Evolutionary conservation across 2,797 vertebrate species (phyloP), one percentile per base, ranked within the genome.

Genomic region (Xenentodon cancila): DNA sequence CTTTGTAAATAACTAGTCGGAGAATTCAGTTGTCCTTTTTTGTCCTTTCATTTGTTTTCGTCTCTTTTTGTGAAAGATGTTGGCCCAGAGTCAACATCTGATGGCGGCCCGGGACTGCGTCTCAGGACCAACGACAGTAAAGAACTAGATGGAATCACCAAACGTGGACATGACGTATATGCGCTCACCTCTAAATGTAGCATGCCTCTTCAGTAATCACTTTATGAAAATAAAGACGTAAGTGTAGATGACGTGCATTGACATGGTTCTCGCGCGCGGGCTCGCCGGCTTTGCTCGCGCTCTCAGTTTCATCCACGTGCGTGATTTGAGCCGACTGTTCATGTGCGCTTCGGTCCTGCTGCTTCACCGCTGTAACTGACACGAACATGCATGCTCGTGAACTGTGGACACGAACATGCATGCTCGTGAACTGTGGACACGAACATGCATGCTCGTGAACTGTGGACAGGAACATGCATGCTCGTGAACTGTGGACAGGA

Each of bases 201-300:
- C 86, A 86, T 89, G 85, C 64, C 73, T 78, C 71, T 83, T 70
- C 76, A 85, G 53, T 84, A 64, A 70, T 58, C 77, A 80, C 78
- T 73, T 85, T 80, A 84, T 89, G 85, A 49, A 7, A 44, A 43
- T 1, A 32, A n/a, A 44, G 34, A 22, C 44, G 44, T 6, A 37
- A 45, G 46, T 37, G 52, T 46, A 7, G 75, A n/a, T n/a, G n/a
- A n/a, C 59, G 64, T 13, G 9, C 45, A 57, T 79, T 51, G 1
- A 55, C 56, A 57, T 4, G 50, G 68, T 72, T 50, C n/a, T n/a
- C n/a, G 71, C 68, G 9, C 32, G 6, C 1, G 2, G 32, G 4
- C 6, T 7, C 32, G 25, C 32, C 32, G 2, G 8, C 7, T 9
- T 32, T 1, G 32, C 7, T 32, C 32, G 9, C 9, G 7, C 3